These are phyloP conservation scores for Hemibagrus guttatus DNA, from an alignment of 2,797 vertebrate species.

Conservation along the genomic window DNA sequence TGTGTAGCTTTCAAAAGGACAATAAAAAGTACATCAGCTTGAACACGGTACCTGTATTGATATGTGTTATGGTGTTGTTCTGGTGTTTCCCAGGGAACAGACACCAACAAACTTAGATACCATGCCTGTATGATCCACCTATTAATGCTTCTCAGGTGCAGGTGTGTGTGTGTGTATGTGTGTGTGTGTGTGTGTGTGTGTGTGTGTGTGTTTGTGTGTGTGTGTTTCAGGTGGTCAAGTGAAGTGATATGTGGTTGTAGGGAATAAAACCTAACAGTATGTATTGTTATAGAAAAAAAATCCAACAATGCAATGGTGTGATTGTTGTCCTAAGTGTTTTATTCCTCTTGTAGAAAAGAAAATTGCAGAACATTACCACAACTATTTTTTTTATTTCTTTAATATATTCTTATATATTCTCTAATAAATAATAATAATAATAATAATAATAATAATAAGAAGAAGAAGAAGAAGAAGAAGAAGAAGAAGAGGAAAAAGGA, in stretches of 20 bases:
- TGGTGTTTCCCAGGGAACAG: slow-evolving; percentile 57
- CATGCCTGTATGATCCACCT: slow-evolving; percentile 7
- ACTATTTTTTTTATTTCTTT: too few relatives aligned
- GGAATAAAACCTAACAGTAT: background rate
- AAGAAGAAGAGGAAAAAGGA: too few relatives aligned
- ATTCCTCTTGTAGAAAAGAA: background rate
- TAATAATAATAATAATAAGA: too few relatives aligned
- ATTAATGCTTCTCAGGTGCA: background rate
- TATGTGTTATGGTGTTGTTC: slow-evolving; percentile 44
- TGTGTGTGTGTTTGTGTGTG: too few relatives aligned
- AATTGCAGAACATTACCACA: too few relatives aligned
- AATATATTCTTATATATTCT: too few relatives aligned
- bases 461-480: too few relatives aligned
- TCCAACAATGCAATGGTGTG: background rate
- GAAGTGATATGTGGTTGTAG: background rate
- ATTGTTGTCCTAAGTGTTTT: background rate
- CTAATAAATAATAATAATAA: too few relatives aligned
- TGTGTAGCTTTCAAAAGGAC: slow-evolving; percentile 32
- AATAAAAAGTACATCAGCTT: slow-evolving; percentile 1
- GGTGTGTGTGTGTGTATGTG: background rate
- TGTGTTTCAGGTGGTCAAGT: background rate
- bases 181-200: slow-evolving; percentile 8
- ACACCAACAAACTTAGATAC: slow-evolving; percentile 24
- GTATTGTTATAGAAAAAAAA: background rate
- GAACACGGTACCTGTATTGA: slow-evolving; percentile 31